Base-by-base conservation (phyloP, 37 sponge, comb jelly and placozoan genomes). In the Cliona cf. orientalis region DNA sequence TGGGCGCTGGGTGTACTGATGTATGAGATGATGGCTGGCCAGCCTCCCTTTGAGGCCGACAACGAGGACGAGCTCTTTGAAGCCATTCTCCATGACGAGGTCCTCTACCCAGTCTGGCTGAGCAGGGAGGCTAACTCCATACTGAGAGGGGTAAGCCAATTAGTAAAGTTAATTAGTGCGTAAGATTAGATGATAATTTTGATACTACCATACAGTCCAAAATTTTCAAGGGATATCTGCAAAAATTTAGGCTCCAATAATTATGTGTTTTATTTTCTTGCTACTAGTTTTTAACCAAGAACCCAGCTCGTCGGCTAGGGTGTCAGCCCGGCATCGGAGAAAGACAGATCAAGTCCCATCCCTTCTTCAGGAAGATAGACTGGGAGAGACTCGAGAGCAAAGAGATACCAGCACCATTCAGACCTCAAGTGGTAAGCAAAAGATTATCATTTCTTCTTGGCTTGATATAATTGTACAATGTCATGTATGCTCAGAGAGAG, bases 1-100 rank as follows among this genome's bases (percentile, higher is more conserved):
- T 99, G 99, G 99, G 93, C 97, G 1, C 88, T 99, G 42, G 99
- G 99, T 22, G 97, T 99, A 49, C 93, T 99, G 17, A 94, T 99
- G 95, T 99, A 97, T 69, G 99, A 99, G 78, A 99, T 99, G 99
- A 87, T 99, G 88, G 95, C 97, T 0, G 99, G 99, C 49, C 95
- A 96, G 93, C 99, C 97, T 41, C 99, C 99, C 12, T 99, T 96
- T 70, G 99, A 99, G 75, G 99, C 95, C 1, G 97, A 99, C 90
- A 94, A 90, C 46, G 99, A 99, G 60, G 97, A 99, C 28, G 99
- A 99, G 41, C 69, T 98, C 42, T 98, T 98, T 87, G 82, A 82
- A 26, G 89, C 97, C 28, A 99, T 99, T 57, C 69, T 96, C 23
- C 76, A 96, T 38, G 97, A 99, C 72, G 99, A 99, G 40, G 97